Base-by-base conservation (phyloP, 2,888 invertebrate genomes). In the Seira ritae region DNA sequence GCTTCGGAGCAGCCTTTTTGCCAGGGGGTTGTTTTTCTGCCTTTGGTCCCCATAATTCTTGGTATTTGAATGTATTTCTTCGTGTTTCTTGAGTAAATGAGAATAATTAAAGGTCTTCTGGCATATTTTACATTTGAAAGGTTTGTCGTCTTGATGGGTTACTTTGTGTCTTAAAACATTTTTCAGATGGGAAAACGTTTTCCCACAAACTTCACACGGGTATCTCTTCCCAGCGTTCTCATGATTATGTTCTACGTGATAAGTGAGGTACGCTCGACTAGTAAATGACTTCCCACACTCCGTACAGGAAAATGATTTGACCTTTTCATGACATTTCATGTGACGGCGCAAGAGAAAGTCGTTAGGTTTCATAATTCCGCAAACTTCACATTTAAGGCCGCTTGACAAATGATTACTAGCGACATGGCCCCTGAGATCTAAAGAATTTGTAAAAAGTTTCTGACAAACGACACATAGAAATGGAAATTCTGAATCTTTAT, bases 11-110 rank as follows among this genome's bases (percentile, higher is more conserved):
- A n/a, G 31, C n/a, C 66, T 75, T 75, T 31, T 31, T 31, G 8
- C 3, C 8, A 31, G 31, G 8, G 3, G 31, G 31, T 31, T 31
- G 31, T 31, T 31, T 31, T 23, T 67, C 50, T 17, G 46, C n/a
- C 20, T 79, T 79, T 1, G 79, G 79, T 42, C 46, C 19, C 69
- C 75, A 20, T 81, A 81, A 15, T 74, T 74, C 19, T 65, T 68
- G 0, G 24, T 69, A 0, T 75, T 75, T 4, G 80, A 81, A 69
- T 81, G 80, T 69, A 74, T 75, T 70, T 81, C 75, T 24, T 81
- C 80, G 31, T 81, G 80, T n/a, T 75, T 74, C 17, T 75, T 68
- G 10, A 81, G 37, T 10, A 65, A 24, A 4, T 81, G 69, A 1
- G 69, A 60, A n/a, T 37, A 62, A 19, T 70, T 70, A 70, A 81